phyloP scores from a whole-genome alignment of 2,888 invertebrate species.

The Galeopsomyia nigrocyanea region DNA sequence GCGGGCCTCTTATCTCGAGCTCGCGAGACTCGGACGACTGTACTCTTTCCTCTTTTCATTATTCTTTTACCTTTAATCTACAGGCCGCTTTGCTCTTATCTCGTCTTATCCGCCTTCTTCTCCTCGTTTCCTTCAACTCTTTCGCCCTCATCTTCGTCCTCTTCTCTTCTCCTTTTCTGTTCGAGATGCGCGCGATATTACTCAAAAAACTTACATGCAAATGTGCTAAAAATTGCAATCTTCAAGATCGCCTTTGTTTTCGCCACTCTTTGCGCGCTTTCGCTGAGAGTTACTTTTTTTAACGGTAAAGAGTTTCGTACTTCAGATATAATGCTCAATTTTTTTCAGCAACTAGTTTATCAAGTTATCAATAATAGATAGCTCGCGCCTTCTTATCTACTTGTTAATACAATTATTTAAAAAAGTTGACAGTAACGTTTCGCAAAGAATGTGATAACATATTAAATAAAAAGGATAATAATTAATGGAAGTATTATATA shows the following conservation, averaged over 20 bases:
- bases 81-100: constrained; percentile 43
- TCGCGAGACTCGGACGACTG: constrained; percentile 26
- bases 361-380: too few species aligned
- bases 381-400: too few species aligned
- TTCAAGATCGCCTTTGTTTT: constrained; percentile 29
- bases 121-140: constrained; percentile 38
- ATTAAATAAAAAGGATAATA: too few species aligned
- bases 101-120: constrained; percentile 39
- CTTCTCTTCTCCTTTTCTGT: constrained; percentile 8
- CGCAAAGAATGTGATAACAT: too few species aligned
- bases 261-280: not conserved
- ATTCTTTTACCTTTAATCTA: constrained; percentile 47
- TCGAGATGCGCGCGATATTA: constrained; percentile 32
- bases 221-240: constrained; percentile 33
- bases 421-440: too few species aligned
- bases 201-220: constrained; percentile 31
- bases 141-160: constrained; percentile 13
- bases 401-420: too few species aligned
- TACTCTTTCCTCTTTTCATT: constrained; percentile 43
- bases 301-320: constrained; percentile 13
- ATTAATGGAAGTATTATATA: too few species aligned
- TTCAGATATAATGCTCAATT: too few species aligned
- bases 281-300: constrained; percentile 18
- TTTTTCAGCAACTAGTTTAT: too few species aligned
- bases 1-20: constrained; percentile 35